Evolutionary conservation across 2,113 vertebrate genomes (phyloP).

Genomic region (Mustela lutreola): DNA sequence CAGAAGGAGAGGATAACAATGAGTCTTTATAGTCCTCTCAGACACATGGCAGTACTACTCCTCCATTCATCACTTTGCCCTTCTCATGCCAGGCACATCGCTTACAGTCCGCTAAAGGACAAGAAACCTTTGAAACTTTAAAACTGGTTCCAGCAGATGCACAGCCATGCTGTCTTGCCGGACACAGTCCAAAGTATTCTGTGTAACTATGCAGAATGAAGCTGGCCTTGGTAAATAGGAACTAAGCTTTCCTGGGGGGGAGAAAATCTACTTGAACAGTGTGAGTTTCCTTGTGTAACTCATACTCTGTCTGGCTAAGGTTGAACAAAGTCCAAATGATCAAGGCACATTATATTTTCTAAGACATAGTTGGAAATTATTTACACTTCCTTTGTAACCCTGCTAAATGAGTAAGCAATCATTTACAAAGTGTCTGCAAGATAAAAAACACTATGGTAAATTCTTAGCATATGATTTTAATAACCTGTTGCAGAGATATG

Average conservation of each 20-base stretch:
- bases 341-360: constrained; percentile 64
- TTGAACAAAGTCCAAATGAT: constrained; percentile 71
- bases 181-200: constrained; percentile 38
- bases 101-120: constrained; percentile 61
- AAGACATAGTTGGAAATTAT: constrained; percentile 57
- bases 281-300: constrained; percentile 29
- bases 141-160: neutral
- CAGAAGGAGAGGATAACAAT: constrained; percentile 50
- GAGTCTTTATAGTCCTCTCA: constrained; percentile 75
- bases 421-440: constrained; percentile 72
- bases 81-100: constrained; percentile 83
- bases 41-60: constrained; percentile 46
- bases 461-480: constrained; percentile 39
- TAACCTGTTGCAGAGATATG: neutral
- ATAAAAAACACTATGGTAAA: neutral
- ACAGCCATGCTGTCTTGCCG: neutral
- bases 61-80: constrained; percentile 66
- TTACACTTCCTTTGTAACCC: constrained; percentile 55
- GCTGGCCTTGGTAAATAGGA: constrained; percentile 59
- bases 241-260: constrained; percentile 48
- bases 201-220: neutral
- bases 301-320: neutral
- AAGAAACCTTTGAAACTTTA: constrained; percentile 74
- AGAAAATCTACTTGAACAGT: constrained; percentile 76
- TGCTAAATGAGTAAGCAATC: constrained; percentile 52